Percentiles rank a stretch among this genome's conserved stretches.
phyloP scores from a whole-genome alignment of 2,797 vertebrate species.

The Muraenolepis orangiensis region DNA sequence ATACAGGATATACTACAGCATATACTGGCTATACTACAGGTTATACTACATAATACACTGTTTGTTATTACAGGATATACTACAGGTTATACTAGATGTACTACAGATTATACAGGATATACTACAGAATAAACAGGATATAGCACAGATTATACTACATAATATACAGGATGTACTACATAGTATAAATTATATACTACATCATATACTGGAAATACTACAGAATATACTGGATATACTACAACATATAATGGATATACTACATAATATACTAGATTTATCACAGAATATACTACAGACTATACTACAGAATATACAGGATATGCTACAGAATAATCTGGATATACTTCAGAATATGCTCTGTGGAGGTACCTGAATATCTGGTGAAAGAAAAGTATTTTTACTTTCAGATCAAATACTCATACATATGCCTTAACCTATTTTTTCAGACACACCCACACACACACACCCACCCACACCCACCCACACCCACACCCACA shows the following conservation, averaged over 20 bases:
- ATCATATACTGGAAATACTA: not conserved
- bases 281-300: not conserved
- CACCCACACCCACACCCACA: slow-evolving; percentile 37
- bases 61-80: too few species aligned
- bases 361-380: too few species aligned
- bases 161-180: not conserved
- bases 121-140: not conserved
- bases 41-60: too few species aligned
- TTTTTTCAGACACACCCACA: slow-evolving; percentile 36
- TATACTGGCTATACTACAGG: too few species aligned
- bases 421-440: slow-evolving; percentile 15
- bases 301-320: too few species aligned
- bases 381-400: too few species aligned
- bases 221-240: not conserved
- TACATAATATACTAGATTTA: too few species aligned
- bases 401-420: slow-evolving; percentile 38
- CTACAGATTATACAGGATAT: too few species aligned
- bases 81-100: too few species aligned
- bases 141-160: not conserved
- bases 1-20: not conserved
- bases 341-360: too few species aligned
- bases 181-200: not conserved
- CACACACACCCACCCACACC: slow-evolving; percentile 20
- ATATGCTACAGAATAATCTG: too few species aligned
- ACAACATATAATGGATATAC: not conserved